Base-by-base conservation (phyloP, 2,797 vertebrate genomes). In the Onychomys torridus region DNA sequence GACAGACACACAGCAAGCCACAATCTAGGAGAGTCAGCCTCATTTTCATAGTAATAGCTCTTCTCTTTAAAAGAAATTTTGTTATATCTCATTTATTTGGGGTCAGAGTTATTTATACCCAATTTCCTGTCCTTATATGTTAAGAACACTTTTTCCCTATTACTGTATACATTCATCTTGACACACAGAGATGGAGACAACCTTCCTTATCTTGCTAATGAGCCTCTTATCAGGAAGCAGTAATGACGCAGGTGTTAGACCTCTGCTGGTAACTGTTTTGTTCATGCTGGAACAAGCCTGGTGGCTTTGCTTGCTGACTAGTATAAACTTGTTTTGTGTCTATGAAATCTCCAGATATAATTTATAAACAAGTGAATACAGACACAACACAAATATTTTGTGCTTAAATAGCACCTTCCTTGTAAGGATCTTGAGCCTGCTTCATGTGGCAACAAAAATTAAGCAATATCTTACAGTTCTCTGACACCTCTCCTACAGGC, bases 401-500 rank as follows among this genome's bases (percentile, higher is more conserved):
- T 97, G 79, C 89, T 97, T 97, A 94, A 97, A 46, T 90, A 97
- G 75, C 59, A 96, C n/a, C 73, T 96, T 97, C 90, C 73, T 95
- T 69, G 67, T 59, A 94, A 89, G 84, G 57, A 77, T 86, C 63
- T 43, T 27, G 69, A 89, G 32, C 61, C 52, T 75, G 34, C 67
- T 96, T 95, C 96, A 89, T 79, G 75, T 57, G 88, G 71, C 63
- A 93, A 90, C 83, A 93, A 90, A 96, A 87, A 75, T 82, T 85
- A 95, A 89, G 92, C 82, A 89, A 32, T 88, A 11, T 37, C 14
- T 37, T 65, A 34, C 43, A 75, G 9, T 63, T 96, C 21, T 11
- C 29, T 75, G 79, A 87, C 76, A 78, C 52, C 1, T 52, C 82
- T 95, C 93, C 93, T 52, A 71, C 57, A 67, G 1, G 63, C 67